A percentile compares a stretch with the other conserved stretches of the same genome.
phyloP scores from a whole-genome alignment of 2,797 vertebrate species.

The Brachyrhaphis roseni region DNA sequence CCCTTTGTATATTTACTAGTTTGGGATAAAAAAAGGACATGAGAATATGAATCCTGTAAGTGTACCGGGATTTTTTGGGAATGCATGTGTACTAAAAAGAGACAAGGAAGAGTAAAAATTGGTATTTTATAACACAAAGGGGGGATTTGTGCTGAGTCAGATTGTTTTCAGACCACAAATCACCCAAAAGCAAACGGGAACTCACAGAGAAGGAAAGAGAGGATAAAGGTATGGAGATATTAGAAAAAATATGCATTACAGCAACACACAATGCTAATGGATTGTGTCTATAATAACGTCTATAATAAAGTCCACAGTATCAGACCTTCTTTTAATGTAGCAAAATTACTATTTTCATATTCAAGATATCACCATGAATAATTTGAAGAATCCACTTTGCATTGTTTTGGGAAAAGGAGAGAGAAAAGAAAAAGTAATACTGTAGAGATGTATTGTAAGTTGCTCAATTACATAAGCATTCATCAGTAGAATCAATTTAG shows the following conservation, averaged over 20 bases:
- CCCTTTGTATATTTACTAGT: not conserved
- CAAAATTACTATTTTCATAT: constrained; percentile 38
- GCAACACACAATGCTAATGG: constrained; percentile 42
- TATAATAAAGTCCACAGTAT: too few relatives aligned
- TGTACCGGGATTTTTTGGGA: constrained; percentile 10
- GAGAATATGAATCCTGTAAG: constrained; percentile 35
- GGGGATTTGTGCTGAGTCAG: constrained; percentile 70
- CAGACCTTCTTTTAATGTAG: not conserved
- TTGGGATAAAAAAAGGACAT: constrained; percentile 11
- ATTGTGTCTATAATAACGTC: too few relatives aligned
- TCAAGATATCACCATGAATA: not conserved
- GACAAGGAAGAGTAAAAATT: constrained; percentile 51
- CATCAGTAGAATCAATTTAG: not conserved
- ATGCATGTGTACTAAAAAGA: constrained; percentile 10
- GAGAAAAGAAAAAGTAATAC: not conserved
- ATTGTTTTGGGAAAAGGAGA: not conserved
- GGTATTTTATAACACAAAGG: constrained; percentile 69
- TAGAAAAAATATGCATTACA: constrained; percentile 48
- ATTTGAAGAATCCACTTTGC: not conserved
- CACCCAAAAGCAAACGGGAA: constrained; percentile 48
- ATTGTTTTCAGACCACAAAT: constrained; percentile 62
- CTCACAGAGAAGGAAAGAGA: not conserved
- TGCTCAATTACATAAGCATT: not conserved
- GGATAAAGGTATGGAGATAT: constrained; percentile 32
- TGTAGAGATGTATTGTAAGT: not conserved